Evolutionary conservation across 2,797 vertebrate genomes (phyloP).

Genomic region (Pogonophryne albipinna): DNA sequence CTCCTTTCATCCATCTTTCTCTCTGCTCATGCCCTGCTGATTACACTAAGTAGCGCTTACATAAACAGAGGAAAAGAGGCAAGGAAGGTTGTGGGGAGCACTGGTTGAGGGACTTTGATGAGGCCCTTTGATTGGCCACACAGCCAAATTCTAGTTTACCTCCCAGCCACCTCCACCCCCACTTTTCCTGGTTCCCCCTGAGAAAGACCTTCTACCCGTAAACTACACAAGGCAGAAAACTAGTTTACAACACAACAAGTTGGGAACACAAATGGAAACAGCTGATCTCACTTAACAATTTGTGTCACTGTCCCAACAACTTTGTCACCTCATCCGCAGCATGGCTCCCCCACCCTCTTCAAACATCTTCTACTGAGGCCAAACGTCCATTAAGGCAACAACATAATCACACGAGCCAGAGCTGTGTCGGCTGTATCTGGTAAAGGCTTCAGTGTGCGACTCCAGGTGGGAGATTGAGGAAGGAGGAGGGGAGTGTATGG

Average conservation of each 20-base stretch:
- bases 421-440: conserved; percentile 64
- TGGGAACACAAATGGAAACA: conserved; percentile 37
- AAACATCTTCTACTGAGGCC: conserved; percentile 48
- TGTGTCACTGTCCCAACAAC: conserved; percentile 28
- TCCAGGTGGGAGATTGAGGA: conserved; percentile 64
- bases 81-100: conserved; percentile 61
- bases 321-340: conserved; percentile 46
- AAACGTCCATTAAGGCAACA: conserved; percentile 52
- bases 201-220: conserved; percentile 27
- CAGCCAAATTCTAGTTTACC: conserved; percentile 69
- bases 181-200: conserved; percentile 27
- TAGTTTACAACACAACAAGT: conserved; percentile 40
- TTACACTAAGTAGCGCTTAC: conserved; percentile 50
- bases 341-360: conserved; percentile 10
- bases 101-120: conserved; percentile 76
- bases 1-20: conserved; percentile 42
- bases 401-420: conserved; percentile 25
- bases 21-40: conserved; percentile 45
- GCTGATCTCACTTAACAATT: conserved; percentile 39
- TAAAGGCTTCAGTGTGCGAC: conserved; percentile 51
- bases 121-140: conserved; percentile 76
- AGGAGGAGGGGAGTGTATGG: conserved; percentile 45
- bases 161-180: conserved; percentile 38
- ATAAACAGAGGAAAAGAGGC: conserved; percentile 66
- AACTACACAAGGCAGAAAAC: conserved; percentile 49